Evolutionary conservation across 2,113 vertebrate species (phyloP).

Genomic region (Cettia cetti): DNA sequence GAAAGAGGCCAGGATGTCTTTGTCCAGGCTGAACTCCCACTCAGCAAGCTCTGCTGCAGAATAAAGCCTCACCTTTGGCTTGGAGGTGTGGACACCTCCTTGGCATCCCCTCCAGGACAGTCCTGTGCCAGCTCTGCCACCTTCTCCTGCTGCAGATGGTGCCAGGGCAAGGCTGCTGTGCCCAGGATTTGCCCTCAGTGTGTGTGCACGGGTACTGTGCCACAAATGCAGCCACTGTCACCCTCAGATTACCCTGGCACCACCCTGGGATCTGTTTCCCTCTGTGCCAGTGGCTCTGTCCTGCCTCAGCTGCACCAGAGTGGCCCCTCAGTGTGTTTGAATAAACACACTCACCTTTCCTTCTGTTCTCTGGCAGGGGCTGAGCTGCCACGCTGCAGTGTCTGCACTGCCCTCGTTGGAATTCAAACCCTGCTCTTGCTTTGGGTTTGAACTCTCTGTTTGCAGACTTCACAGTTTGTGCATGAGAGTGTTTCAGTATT

Average conservation of each 20-base stretch:
- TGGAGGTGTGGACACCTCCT: rapidly evolving
- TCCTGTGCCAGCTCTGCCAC: neutral
- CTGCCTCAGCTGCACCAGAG: neutral
- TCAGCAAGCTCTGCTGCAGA: neutral
- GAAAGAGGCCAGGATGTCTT: too few species aligned
- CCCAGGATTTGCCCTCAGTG: rapidly evolving
- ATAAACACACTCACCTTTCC: neutral
- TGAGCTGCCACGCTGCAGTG: rapidly evolving
- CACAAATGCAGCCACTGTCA: rapidly evolving
- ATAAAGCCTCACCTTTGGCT: rapidly evolving
- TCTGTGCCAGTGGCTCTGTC: neutral
- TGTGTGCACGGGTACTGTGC: rapidly evolving
- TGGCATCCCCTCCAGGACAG: neutral
- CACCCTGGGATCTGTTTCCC: rapidly evolving
- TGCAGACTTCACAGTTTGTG: neutral
- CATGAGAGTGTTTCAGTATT: neutral
- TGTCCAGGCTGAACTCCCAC: neutral
- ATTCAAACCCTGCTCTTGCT: neutral
- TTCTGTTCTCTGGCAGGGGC: neutral
- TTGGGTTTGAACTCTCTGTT: neutral
- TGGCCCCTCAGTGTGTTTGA: neutral
- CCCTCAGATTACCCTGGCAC: neutral
- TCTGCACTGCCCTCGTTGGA: rapidly evolving
- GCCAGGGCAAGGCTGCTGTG: neutral
- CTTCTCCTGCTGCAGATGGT: neutral